Percentiles rank a stretch among this genome's conserved stretches.
phyloP scores from a whole-genome alignment of 2,113 vertebrate species.

The Rostratula benghalensis region DNA sequence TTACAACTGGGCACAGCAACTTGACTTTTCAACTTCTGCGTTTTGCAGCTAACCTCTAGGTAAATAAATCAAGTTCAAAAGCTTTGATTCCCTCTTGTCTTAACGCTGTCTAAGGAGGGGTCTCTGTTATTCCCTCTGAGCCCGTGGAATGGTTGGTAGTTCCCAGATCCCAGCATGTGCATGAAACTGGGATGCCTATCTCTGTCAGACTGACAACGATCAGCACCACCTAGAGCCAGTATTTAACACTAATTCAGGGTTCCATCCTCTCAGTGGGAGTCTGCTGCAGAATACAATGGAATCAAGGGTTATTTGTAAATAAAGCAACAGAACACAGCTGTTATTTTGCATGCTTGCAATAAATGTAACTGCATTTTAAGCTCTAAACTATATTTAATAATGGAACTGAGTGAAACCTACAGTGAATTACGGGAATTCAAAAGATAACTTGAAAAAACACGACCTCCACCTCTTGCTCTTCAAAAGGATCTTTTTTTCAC shows the following conservation, averaged over 20 bases:
- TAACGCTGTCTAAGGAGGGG: not conserved
- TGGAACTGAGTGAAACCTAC: not conserved
- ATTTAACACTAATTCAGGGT: not conserved
- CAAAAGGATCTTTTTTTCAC: not conserved
- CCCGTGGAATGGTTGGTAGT: not conserved
- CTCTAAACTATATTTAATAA: not conserved
- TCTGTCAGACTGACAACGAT: not conserved
- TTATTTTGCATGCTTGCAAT: not conserved
- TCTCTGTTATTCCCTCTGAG: not conserved
- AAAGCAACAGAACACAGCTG: not conserved
- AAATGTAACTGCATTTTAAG: not conserved
- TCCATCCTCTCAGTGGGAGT: not conserved
- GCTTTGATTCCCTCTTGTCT: not conserved
- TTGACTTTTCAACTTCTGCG: not conserved
- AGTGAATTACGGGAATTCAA: not conserved
- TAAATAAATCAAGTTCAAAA: not conserved
- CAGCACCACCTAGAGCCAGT: not conserved
- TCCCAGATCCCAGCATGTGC: not conserved
- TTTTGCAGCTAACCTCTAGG: not conserved
- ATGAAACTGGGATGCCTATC: not conserved
- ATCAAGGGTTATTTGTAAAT: slow-evolving; percentile 10
- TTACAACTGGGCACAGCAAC: not conserved
- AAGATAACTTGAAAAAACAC: not conserved
- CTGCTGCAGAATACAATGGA: not conserved
- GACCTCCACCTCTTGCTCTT: not conserved